These are phyloP conservation scores for Onychostruthus taczanowskii DNA, from an alignment of 2,113 vertebrate genomes.

Conservation along the genomic window DNA sequence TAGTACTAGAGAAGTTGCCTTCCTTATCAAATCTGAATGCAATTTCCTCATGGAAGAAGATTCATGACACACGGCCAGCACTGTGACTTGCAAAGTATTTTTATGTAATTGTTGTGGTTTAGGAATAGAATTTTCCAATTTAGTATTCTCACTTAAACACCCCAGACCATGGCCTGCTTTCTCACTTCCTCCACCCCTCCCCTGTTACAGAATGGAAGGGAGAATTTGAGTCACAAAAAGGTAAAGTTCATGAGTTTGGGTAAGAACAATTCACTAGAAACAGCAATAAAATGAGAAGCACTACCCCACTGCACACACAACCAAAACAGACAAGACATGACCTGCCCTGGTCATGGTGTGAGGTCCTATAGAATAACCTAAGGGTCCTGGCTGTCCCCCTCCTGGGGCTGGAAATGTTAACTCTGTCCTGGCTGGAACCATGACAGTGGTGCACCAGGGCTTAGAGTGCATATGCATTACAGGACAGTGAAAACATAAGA, in stretches of 20 bases:
- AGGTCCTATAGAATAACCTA: neutral
- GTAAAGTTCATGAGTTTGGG: neutral
- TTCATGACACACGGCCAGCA: neutral
- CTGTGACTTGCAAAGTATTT: neutral
- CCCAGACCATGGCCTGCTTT: neutral
- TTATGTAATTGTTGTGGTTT: neutral
- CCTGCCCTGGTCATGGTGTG: accelerated
- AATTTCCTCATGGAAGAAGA: neutral
- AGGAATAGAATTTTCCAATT: neutral
- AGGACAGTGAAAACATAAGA: neutral
- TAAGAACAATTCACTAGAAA: neutral
- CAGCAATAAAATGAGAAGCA: neutral
- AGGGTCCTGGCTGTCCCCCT: neutral
- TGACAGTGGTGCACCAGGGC: neutral
- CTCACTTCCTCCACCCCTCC: neutral
- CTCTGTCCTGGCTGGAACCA: neutral
- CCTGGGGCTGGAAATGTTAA: neutral
- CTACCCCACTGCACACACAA: neutral
- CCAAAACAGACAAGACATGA: neutral
- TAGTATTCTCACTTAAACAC: neutral
- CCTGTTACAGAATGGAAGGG: neutral
- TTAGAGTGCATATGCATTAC: neutral
- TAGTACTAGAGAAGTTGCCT: neutral
- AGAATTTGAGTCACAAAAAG: neutral
- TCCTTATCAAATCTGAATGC: neutral